Evolutionary conservation across 1,140 invertebrate species (phyloP).

Genomic region (Lepidostoma basale): DNA sequence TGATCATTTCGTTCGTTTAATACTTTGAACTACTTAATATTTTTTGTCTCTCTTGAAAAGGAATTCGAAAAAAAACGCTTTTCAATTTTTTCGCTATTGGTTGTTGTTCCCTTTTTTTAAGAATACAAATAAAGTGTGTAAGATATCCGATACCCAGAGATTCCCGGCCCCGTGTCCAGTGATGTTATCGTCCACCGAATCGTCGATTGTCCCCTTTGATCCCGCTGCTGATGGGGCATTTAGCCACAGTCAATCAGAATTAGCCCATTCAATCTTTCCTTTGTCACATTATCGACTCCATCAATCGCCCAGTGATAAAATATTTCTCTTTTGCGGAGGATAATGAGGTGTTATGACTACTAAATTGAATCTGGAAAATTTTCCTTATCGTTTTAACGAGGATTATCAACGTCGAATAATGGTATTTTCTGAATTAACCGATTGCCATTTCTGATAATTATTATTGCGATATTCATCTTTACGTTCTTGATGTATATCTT

Average conservation of each 20-base stretch:
- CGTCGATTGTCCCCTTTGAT: constrained; percentile 21
- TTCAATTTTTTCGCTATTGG: too few species aligned
- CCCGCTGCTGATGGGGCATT: constrained; percentile 18
- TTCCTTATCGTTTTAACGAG: neutral
- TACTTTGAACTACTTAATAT: too few species aligned
- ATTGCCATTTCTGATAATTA: neutral
- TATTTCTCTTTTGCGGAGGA: neutral
- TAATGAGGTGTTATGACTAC: neutral
- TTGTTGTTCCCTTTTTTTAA: too few species aligned
- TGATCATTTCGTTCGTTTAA: too few species aligned
- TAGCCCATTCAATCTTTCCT: constrained; percentile 29
- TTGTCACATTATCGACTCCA: constrained; percentile 30
- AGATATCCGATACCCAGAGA: constrained; percentile 26
- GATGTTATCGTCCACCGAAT: constrained; percentile 6
- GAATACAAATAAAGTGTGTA: constrained; percentile 10
- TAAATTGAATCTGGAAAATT: neutral
- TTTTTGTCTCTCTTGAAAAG: too few species aligned
- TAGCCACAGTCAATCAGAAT: constrained; percentile 41
- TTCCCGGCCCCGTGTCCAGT: constrained; percentile 2
- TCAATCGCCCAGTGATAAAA: constrained; percentile 22
- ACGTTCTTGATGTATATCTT: too few species aligned
- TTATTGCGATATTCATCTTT: too few species aligned
- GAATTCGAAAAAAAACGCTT: too few species aligned
- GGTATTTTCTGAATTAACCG: neutral
- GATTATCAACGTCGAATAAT: neutral